Evolutionary conservation across 2,797 vertebrate species (phyloP).

Genomic region (Diplodus sargus): DNA sequence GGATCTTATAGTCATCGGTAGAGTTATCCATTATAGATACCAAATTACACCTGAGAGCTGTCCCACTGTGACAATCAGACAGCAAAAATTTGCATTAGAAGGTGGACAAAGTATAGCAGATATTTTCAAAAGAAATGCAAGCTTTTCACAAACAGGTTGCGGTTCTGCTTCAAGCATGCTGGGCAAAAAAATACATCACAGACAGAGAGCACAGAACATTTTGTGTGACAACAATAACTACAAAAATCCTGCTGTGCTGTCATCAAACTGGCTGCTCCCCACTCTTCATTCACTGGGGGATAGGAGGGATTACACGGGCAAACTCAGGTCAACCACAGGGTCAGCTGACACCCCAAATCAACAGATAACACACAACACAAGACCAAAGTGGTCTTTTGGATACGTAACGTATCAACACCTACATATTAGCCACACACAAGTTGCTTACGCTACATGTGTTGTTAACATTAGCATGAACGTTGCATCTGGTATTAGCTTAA

Average conservation of each 20-base stretch:
- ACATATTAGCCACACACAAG: not conserved
- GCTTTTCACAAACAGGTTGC: not conserved
- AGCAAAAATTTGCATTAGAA: not conserved
- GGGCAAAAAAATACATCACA: not conserved
- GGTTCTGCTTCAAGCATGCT: not conserved
- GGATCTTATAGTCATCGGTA: conserved; percentile 93
- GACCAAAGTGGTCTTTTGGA: not conserved
- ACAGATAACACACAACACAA: not conserved
- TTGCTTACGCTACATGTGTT: not conserved
- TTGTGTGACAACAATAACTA: conserved; percentile 61
- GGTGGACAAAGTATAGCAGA: not conserved
- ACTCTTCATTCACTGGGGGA: conserved; percentile 67
- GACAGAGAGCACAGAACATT: conserved; percentile 29
- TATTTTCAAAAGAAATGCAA: conserved; percentile 1
- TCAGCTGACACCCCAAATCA: conserved; percentile 7
- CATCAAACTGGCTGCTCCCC: conserved; percentile 65
- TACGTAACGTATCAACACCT: no score
- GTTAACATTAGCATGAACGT: not conserved
- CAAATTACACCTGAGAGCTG: conserved; percentile 38
- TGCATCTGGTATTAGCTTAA: not conserved
- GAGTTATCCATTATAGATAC: conserved; percentile 88
- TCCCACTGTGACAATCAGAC: conserved; percentile 25
- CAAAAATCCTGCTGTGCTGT: conserved; percentile 69
- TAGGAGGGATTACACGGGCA: conserved; percentile 57
- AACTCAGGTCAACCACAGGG: conserved; percentile 18